Percentiles rank a stretch among this genome's conserved stretches.
These are phyloP conservation scores for Mormyrus lacerda DNA, from an alignment of 2,113 vertebrate genomes.

Conservation along the genomic window DNA sequence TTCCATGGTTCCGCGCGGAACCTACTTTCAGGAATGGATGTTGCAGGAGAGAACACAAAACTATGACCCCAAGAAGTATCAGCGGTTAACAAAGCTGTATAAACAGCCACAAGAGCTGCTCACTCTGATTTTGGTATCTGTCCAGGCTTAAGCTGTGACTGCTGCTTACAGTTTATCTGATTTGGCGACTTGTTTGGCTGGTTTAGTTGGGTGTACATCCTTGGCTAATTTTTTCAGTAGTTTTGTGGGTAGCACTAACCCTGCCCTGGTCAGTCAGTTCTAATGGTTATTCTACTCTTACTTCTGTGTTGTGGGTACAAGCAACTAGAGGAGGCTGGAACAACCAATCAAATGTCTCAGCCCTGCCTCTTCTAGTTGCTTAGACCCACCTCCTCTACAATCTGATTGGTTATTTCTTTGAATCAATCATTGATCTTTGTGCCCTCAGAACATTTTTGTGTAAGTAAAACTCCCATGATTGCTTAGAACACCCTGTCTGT, in stretches of 20 bases:
- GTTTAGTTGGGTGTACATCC: neutral
- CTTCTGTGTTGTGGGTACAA: neutral
- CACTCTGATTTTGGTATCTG: neutral
- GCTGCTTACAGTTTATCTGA: neutral
- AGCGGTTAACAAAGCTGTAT: neutral
- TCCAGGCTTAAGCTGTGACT: neutral
- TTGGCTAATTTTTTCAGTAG: neutral
- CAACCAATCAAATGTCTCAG: neutral
- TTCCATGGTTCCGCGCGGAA: neutral
- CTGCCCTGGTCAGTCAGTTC: neutral
- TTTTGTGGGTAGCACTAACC: neutral
- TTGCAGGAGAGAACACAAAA: neutral
- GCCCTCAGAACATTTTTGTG: neutral
- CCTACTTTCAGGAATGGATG: neutral
- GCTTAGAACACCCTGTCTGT: neutral
- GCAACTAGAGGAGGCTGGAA: neutral
- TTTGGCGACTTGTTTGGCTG: neutral
- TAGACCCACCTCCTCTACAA: neutral
- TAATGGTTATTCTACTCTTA: neutral
- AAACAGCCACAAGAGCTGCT: neutral
- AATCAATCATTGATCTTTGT: neutral
- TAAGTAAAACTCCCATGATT: neutral
- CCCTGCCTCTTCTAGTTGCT: neutral
- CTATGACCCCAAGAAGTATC: neutral
- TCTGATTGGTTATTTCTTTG: neutral